phyloP scores from a whole-genome alignment of 2,797 vertebrate genomes.

The Kryptolebias ocellatus region DNA sequence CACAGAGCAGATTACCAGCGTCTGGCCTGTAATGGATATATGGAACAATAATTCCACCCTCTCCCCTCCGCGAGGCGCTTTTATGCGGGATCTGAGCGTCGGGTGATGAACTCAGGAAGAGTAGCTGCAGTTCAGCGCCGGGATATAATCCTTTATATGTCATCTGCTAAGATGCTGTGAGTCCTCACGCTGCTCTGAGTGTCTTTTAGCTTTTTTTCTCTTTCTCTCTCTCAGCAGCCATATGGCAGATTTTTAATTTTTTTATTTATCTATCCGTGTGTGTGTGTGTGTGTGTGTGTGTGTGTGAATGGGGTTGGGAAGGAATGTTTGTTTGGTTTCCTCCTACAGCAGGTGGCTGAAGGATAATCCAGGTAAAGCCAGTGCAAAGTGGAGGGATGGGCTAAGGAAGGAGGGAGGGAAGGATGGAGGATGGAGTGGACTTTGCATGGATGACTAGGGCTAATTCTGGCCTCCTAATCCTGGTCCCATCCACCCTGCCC shows the following conservation, averaged over 20 bases:
- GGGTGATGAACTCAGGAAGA: slow-evolving; percentile 49
- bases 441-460: slow-evolving; percentile 78
- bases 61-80: slow-evolving; percentile 25
- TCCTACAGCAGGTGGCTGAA: slow-evolving; percentile 84
- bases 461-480: slow-evolving; percentile 90
- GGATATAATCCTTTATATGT: slow-evolving; percentile 42
- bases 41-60: slow-evolving; percentile 54
- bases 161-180: slow-evolving; percentile 17
- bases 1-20: slow-evolving; percentile 51
- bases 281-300: not conserved
- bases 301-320: slow-evolving; percentile 44
- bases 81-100: slow-evolving; percentile 49
- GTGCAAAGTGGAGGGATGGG: slow-evolving; percentile 75
- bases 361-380: slow-evolving; percentile 92
- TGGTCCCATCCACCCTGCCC: slow-evolving; percentile 63
- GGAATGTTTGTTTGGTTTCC: slow-evolving; percentile 62
- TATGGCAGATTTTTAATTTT: slow-evolving; percentile 25
- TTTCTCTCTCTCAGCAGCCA: slow-evolving; percentile 10
- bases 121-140: slow-evolving; percentile 29
- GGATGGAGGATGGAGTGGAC: slow-evolving; percentile 60
- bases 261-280: not conserved
- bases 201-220: slow-evolving; percentile 14
- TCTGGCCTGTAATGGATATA: slow-evolving; percentile 63
- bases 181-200: not conserved
- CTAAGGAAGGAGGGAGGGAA: slow-evolving; percentile 48